phyloP scores from a whole-genome alignment of 2,888 invertebrate genomes.

The Dicranocentrus wangi region DNA sequence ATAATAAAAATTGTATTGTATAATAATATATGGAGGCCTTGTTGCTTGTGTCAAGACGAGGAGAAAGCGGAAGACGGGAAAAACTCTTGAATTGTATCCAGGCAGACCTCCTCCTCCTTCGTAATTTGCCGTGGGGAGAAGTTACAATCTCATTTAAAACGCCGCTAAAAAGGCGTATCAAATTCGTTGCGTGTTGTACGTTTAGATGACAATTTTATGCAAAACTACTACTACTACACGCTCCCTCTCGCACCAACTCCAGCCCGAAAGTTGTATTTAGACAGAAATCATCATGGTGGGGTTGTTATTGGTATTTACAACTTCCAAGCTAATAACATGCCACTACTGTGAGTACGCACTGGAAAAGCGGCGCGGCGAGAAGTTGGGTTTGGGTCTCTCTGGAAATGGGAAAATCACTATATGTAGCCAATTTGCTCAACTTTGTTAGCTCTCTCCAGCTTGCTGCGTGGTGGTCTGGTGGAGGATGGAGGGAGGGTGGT shows the following conservation, averaged over 20 bases:
- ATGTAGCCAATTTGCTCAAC: too few relatives aligned
- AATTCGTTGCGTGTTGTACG: slow-evolving; percentile 38
- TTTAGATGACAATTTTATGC: slow-evolving; percentile 54
- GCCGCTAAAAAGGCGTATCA: slow-evolving; percentile 40
- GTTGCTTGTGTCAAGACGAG: background rate
- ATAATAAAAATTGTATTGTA: too few relatives aligned
- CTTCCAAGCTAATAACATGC: background rate
- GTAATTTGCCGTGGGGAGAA: slow-evolving; percentile 14
- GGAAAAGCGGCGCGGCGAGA: too few relatives aligned
- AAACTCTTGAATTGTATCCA: background rate
- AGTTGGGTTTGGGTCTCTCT: too few relatives aligned
- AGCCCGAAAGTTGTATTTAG: too few relatives aligned
- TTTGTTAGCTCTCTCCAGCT: too few relatives aligned
- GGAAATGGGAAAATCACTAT: too few relatives aligned
- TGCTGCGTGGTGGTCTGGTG: too few relatives aligned
- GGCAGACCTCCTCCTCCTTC: background rate
- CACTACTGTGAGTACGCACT: background rate
- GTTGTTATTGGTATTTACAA: background rate
- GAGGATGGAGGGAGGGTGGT: too few relatives aligned
- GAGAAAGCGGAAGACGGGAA: background rate
- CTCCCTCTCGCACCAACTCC: too few relatives aligned
- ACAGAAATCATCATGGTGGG: too few relatives aligned
- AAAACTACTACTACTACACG: slow-evolving; percentile 30
- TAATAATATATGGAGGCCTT: too few relatives aligned
- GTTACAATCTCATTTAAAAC: slow-evolving; percentile 31